phyloP scores from a whole-genome alignment of 2,888 invertebrate species.

The Acronicta aceris region DNA sequence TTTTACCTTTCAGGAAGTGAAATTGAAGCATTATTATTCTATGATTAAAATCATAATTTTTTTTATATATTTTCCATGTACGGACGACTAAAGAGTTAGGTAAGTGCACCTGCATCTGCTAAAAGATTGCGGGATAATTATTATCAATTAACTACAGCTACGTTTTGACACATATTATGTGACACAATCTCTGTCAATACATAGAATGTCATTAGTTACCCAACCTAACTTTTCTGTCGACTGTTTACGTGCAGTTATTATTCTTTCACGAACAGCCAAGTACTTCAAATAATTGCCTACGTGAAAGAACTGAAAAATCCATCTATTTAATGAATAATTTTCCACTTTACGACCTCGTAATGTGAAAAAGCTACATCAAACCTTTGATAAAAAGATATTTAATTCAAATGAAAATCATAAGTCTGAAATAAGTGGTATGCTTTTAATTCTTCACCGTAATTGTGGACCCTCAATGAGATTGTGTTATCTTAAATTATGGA shows the following conservation, averaged over 20 bases:
- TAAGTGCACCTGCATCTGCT: no score
- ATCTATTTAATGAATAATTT: constrained; percentile 17
- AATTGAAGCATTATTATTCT: neutral
- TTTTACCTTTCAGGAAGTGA: neutral
- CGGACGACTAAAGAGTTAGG: no score
- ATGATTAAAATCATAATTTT: neutral
- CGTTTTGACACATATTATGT: no score
- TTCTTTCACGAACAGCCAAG: neutral
- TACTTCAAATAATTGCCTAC: constrained; percentile 5
- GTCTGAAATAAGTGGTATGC: constrained; percentile 31
- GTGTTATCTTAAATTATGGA: constrained; percentile 30
- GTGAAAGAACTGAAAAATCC: neutral
- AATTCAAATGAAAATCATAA: constrained; percentile 19
- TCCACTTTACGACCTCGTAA: constrained; percentile 1
- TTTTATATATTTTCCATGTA: neutral
- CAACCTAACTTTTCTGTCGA: no score
- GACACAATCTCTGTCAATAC: no score
- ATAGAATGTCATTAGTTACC: no score
- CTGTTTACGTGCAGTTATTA: neutral
- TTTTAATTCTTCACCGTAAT: constrained; percentile 30
- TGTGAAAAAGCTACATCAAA: constrained; percentile 7
- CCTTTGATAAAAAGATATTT: constrained; percentile 15
- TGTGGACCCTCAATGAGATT: constrained; percentile 26
- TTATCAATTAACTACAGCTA: no score
- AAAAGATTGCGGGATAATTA: no score